Evolutionary conservation across 2,113 vertebrate species (phyloP), one percentile per base, ranked within the genome.

Genomic region (Grus americana): DNA sequence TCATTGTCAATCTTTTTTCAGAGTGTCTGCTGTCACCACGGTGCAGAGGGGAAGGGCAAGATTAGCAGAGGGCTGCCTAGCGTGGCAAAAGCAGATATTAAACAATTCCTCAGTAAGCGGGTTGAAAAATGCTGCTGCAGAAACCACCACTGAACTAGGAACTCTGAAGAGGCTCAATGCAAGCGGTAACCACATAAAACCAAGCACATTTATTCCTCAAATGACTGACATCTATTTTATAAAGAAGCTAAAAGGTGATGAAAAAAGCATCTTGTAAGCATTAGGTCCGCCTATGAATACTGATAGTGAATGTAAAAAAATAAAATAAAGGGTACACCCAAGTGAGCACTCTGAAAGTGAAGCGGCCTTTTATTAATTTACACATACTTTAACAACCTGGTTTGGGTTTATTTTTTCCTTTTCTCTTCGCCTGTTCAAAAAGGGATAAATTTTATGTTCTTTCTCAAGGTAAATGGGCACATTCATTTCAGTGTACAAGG

Each of bases 351-450:
- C 24, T 30, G 12, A 30, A 66, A 72, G 36, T 4, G 3, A 44
- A 70, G 20, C 30, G 40, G 71, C 34, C 49, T 95, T 62, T 71
- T 24, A 52, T 22, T 23, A 34, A 34, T 21, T 72, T 78, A 44
- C 0, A 62, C 3, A 5, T 23, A 20, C 6, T 71, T 67, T 1
- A n/a, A 19, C 36, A 47, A 30, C 9, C 9, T 2, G 2, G 12
- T 75, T 50, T 17, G 32, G 9, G 12, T 36, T 74, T 47, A 7
- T 52, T 89, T 81, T 80, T 66, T 15, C 34, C 63, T 91, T 58
- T 86, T 68, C 38, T 49, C 15, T 55, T 74, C 13, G 40, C 47
- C 40, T 88, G 44, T 46, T 92, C 49, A 61, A 61, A 72, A 73
- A 46, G 36, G 32, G 23, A 29, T 27, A 6, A 4, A 61, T 44